Percentiles rank a stretch among this genome's conserved stretches.
Evolutionary conservation across 2,888 invertebrate genomes (phyloP).

Genomic region (Dynastes hyllus): DNA sequence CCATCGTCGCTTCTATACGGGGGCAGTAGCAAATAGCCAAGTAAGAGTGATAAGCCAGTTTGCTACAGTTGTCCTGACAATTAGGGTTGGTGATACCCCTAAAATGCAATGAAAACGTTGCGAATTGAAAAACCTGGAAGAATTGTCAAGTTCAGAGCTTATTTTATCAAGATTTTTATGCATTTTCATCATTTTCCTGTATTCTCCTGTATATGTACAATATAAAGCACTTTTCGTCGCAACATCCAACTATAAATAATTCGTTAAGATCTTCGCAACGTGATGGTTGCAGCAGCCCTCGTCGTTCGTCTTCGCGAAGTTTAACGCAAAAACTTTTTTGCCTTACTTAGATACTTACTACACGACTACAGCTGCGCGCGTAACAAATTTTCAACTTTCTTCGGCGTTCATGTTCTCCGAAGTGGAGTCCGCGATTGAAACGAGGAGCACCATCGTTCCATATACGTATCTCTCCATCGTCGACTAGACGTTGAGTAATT

Average conservation of each 20-base stretch:
- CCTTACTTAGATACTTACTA: background rate
- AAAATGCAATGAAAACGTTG: too few species aligned
- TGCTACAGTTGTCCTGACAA: too few species aligned
- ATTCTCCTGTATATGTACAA: too few species aligned
- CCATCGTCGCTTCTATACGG: too few species aligned
- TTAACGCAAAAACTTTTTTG: slow-evolving; percentile 8
- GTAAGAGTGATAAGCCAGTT: too few species aligned
- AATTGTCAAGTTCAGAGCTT: too few species aligned
- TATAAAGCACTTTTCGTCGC: background rate
- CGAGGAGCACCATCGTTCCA: slow-evolving; percentile 57
- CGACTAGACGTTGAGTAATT: slow-evolving; percentile 66
- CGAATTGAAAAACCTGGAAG: too few species aligned
- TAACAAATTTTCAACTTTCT: slow-evolving; percentile 44
- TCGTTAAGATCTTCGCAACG: background rate
- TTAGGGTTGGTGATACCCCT: too few species aligned
- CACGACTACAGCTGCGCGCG: background rate
- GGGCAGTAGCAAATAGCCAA: too few species aligned
- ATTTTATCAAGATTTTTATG: too few species aligned
- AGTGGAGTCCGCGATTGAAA: slow-evolving; percentile 51
- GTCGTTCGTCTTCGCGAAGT: background rate
- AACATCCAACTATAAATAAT: slow-evolving; percentile 19
- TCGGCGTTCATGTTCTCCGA: background rate
- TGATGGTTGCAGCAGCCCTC: background rate
- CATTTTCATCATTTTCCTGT: background rate
- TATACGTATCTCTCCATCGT: slow-evolving; percentile 59